Evolutionary conservation across 2,113 vertebrate species (phyloP).

Genomic region (Ameiurus melas): DNA sequence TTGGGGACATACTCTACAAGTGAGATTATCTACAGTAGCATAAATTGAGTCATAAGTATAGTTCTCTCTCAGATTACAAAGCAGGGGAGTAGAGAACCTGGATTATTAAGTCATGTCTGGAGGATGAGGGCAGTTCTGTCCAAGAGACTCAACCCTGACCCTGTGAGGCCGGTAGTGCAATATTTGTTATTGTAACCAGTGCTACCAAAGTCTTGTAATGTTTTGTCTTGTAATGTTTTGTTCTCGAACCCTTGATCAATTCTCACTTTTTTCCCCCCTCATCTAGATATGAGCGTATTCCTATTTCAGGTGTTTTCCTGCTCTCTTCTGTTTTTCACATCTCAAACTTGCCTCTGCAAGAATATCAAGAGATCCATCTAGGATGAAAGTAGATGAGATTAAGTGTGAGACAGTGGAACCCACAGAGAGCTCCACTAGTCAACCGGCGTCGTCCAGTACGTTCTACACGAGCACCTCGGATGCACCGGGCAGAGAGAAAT

Average conservation of each 20-base stretch:
- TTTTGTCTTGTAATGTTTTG: not conserved
- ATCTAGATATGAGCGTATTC: not conserved
- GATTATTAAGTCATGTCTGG: not conserved
- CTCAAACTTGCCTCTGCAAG: not conserved
- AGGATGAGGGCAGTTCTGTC: not conserved
- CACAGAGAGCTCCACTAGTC: not conserved
- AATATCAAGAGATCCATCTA: not conserved
- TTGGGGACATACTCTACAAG: not conserved
- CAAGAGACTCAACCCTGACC: not conserved
- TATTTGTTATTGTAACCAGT: not conserved
- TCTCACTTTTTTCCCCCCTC: not conserved
- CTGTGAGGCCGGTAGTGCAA: not conserved
- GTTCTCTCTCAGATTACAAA: too few species aligned
- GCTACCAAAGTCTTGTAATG: not conserved
- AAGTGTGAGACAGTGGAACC: not conserved
- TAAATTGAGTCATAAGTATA: not conserved
- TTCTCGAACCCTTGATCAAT: not conserved
- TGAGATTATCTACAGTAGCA: not conserved
- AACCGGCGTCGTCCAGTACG: not conserved
- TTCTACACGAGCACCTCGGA: not conserved
- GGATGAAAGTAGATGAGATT: slow-evolving; percentile 6
- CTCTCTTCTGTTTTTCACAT: not conserved
- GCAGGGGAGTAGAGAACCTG: not conserved
- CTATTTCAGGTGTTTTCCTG: not conserved
- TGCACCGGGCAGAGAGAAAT: not conserved